Evolutionary conservation across 1,140 invertebrate species (phyloP).

Genomic region (Hyphantria cunea): DNA sequence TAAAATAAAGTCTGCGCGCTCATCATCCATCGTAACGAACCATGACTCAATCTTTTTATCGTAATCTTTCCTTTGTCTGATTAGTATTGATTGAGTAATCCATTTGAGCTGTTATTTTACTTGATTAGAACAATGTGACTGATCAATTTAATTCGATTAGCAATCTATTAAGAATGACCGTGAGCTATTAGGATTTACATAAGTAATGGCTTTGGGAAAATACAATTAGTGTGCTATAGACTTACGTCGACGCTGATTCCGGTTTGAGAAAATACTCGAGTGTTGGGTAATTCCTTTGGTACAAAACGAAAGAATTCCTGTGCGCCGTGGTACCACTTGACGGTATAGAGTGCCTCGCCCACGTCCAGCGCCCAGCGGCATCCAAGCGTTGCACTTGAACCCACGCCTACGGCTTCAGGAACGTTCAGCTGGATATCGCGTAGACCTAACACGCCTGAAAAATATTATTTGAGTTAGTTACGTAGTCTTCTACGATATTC

Average conservation of each 20-base stretch:
- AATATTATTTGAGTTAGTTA: not conserved
- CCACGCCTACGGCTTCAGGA: slow-evolving; percentile 84
- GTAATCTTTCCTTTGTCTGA: slow-evolving; percentile 18
- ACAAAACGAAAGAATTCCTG: slow-evolving; percentile 90
- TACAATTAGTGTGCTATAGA: slow-evolving; percentile 43
- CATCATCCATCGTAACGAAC: not conserved
- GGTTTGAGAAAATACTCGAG: slow-evolving; percentile 84
- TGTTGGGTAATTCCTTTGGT: slow-evolving; percentile 88
- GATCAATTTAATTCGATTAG: slow-evolving; percentile 26
- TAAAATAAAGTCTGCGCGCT: not conserved
- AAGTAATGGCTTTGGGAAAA: not conserved
- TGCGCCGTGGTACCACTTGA: slow-evolving; percentile 92
- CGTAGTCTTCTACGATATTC: too few species aligned
- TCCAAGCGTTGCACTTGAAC: slow-evolving; percentile 83
- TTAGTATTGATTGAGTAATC: slow-evolving; percentile 15
- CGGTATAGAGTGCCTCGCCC: slow-evolving; percentile 87
- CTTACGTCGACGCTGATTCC: slow-evolving; percentile 88
- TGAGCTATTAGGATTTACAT: slow-evolving; percentile 11
- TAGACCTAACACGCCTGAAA: slow-evolving; percentile 81
- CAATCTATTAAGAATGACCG: slow-evolving; percentile 2
- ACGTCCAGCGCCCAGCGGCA: slow-evolving; percentile 85
- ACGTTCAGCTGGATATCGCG: slow-evolving; percentile 83
- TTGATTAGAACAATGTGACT: slow-evolving; percentile 24
- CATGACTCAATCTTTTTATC: slow-evolving; percentile 14
- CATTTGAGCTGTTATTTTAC: slow-evolving; percentile 25